Evolutionary conservation across 2,888 invertebrate species (phyloP), one percentile per base, ranked within the genome.

Genomic region (Tricholauxania praeusta): DNA sequence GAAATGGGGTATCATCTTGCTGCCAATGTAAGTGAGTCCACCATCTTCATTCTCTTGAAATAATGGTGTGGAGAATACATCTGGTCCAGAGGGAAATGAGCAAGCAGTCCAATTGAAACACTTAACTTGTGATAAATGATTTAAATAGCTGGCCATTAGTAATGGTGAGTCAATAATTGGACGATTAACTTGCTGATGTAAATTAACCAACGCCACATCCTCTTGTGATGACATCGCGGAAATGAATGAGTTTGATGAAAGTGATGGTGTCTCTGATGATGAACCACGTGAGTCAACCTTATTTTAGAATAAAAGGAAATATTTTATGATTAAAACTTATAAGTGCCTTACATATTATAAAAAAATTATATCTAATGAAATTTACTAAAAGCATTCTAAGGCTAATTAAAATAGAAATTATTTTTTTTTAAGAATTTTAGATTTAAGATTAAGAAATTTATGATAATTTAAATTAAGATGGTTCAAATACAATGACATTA

Each of bases 161-260:
- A 98, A 89, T 0, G 98, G 97, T 0, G 98, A 98, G 82, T 97
- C 96, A 8, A 96, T 93, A 76, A 98, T 98, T 0, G 97, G 95
- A 74, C 92, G 90, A 85, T 96, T 96, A 39, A 96, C 93, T 89
- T 98, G 98, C 92, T 96, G 95, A 82, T 97, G 97, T 17, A 98
- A 89, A 87, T 98, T 97, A 0, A 98, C 96, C 71, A 96, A 87
- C 0, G 96, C 96, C 87, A 96, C 92, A 84, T 96, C 96, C 87
- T 97, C 96, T 85, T 96, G 96, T 14, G 96, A 97, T 1, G 96
- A 97, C 78, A 96, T 93, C 4, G 96, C 97, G 0, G 96, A 97
- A 79, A 94, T 95, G 80, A 95, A 95, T 0, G 95, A 95, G 2
- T 93, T 94, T 39, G 94, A 94, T 0, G 95, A 95, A 19, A 95